Base-by-base conservation (phyloP, 2,888 invertebrate genomes). In the Scaptomyza flava region DNA sequence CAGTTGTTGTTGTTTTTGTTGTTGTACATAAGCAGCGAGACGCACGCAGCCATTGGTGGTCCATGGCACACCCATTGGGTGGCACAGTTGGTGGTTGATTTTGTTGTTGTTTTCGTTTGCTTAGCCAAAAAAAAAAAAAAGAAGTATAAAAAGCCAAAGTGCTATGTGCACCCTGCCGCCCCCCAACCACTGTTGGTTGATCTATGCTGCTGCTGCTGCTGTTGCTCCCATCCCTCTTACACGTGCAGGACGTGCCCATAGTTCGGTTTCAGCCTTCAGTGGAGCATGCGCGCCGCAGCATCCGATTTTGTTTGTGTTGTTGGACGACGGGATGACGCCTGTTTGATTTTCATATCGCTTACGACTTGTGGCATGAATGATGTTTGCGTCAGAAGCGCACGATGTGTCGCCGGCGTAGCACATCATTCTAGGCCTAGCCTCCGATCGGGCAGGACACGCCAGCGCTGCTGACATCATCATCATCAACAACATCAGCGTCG, bases 361-460 rank as follows among this genome's bases (percentile, higher is more conserved):
- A 84, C 81, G 86, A 86, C 85, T 84, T 83, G 86, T 89, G 87
- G 89, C 86, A 90, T 89, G 90, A 84, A 86, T 89, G 77, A 81
- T 81, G 83, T 80, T 82, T 79, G 61, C 68, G 63, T 83, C 90
- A 91, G 90, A 91, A 91, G 89, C 89, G 86, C 89, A 89, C 87
- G 90, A 90, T 91, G 90, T 91, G 90, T 89, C 89, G 90, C 83
- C 87, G 88, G 88, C 77, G 83, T 78, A 91, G 84, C 90, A 91
- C 90, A 91, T 92, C 92, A 92, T 91, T 92, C 92, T 92, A 92
- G 92, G 92, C 92, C 92, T 92, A 92, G 91, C 92, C 91, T 90
- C 91, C 90, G 91, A 91, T 90, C 91, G 89, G 90, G 86, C 90
- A 92, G 90, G 90, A 92, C 91, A 90, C 71, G 72, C 81, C 77